Conservation (phyloP, 2,113 vertebrate genomes). For the Aspiorhynchus laticeps region DNA sequence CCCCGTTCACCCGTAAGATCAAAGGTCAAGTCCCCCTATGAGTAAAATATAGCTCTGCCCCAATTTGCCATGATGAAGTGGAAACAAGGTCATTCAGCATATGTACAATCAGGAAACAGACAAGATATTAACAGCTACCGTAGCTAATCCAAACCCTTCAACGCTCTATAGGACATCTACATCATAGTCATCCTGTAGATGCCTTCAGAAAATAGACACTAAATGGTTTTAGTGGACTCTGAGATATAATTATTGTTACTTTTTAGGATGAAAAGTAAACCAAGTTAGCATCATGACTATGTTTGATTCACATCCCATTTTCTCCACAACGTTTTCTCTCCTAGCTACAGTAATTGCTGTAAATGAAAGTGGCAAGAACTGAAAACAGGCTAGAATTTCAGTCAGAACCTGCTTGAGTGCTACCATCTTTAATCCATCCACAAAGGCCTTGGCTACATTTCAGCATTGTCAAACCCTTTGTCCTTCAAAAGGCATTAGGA, state of each 20-base stretch:
- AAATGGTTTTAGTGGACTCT: not conserved
- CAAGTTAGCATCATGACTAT: not conserved
- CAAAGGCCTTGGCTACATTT: not conserved
- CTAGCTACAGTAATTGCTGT: not conserved
- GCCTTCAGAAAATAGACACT: not conserved
- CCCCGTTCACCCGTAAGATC: conserved; percentile 58
- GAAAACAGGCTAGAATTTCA: not conserved
- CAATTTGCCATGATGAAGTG: conserved; percentile 46
- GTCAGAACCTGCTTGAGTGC: not conserved
- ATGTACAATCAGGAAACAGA: conserved; percentile 63
- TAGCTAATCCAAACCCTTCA: conserved; percentile 31
- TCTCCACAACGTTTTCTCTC: not conserved
- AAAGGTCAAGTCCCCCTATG: conserved; percentile 45
- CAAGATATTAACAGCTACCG: conserved; percentile 17
- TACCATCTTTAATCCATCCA: not conserved
- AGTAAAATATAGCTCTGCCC: conserved; percentile 47
- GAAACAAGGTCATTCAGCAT: conserved; percentile 55
- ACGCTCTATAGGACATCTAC: conserved; percentile 12
- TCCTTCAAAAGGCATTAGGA: conserved; percentile 36
- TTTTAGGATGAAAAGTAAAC: not conserved
- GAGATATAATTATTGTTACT: not conserved
- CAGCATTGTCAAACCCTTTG: conserved; percentile 5
- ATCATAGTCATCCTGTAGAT: not conserved
- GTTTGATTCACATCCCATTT: not conserved
- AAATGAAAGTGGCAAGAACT: not conserved